Conservation (phyloP, 2,113 vertebrate species). For the Atractosteus spatula region DNA sequence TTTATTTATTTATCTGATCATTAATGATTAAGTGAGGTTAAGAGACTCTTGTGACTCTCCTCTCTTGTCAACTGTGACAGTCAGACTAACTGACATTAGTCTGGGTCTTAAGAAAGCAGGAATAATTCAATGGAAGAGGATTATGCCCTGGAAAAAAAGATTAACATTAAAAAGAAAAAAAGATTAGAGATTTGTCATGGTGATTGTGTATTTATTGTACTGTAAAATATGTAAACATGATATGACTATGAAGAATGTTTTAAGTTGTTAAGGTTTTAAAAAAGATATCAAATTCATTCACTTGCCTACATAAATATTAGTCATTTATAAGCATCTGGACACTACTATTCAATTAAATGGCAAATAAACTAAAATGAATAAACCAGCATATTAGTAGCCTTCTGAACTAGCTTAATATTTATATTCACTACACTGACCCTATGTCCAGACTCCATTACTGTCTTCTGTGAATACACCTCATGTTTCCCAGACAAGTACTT, state of each 20-base stretch:
- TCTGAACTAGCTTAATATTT: conserved; percentile 11
- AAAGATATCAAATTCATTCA: neutral
- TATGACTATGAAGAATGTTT: neutral
- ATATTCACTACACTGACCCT: conserved; percentile 13
- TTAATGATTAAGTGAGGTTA: conserved; percentile 26
- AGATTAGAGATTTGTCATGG: too few species aligned
- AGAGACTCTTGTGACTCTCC: conserved; percentile 25
- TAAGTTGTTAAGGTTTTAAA: neutral
- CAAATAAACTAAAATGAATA: neutral
- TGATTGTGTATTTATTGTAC: neutral
- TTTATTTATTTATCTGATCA: conserved; percentile 37
- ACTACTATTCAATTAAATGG: neutral
- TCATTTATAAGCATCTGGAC: too few species aligned
- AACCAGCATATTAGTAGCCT: neutral
- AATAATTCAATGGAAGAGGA: too few species aligned
- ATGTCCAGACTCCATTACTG: conserved; percentile 7
- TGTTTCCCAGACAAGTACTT: neutral
- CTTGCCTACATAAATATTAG: too few species aligned
- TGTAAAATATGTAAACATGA: neutral
- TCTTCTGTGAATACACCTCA: neutral
- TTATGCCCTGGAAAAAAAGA: too few species aligned
- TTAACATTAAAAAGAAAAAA: too few species aligned
- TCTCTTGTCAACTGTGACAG: neutral
- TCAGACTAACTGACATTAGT: too few species aligned
- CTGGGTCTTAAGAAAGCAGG: too few species aligned